phyloP scores from a whole-genome alignment of 1,140 invertebrate species.

The Mamestra configurata region DNA sequence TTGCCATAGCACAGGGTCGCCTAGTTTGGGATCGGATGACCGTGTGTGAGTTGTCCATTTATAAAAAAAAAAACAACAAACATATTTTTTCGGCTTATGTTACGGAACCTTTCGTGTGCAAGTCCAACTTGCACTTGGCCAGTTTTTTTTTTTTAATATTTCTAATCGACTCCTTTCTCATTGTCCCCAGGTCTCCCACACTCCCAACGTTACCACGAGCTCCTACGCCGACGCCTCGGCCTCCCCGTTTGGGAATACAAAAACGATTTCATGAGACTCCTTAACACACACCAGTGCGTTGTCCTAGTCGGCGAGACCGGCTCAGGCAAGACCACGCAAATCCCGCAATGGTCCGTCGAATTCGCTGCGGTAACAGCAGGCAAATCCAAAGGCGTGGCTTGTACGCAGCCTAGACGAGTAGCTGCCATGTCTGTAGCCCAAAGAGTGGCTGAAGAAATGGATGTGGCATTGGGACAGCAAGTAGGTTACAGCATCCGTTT shows the following conservation, averaged over 20 bases:
- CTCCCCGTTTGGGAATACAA: conserved; percentile 99
- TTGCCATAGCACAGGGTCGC: too few species aligned
- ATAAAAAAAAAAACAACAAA: too few species aligned
- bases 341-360: conserved; percentile 91
- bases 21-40: too few species aligned
- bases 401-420: conserved; percentile 99
- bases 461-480: conserved; percentile 94
- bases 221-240: conserved; percentile 95
- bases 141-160: too few species aligned
- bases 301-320: conserved; percentile 99
- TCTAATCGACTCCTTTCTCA: too few species aligned
- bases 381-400: conserved; percentile 95
- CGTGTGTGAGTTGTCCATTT: too few species aligned
- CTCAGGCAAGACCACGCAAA: conserved; percentile 99
- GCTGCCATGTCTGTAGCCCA: conserved; percentile 99
- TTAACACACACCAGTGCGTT: conserved; percentile 96
- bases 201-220: conserved; percentile 94
- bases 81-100: too few species aligned
- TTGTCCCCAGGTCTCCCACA: conserved; percentile 90
- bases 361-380: conserved; percentile 73
- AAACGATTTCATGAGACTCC: conserved; percentile 97
- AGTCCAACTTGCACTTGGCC: background rate
- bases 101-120: too few species aligned
- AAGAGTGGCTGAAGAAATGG: conserved; percentile 99
- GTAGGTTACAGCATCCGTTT: conserved; percentile 99